A percentile compares a stretch with the other conserved stretches of the same genome.
Conservation (phyloP, 1,140 invertebrate species). For the Caerostris extrusa region DNA sequence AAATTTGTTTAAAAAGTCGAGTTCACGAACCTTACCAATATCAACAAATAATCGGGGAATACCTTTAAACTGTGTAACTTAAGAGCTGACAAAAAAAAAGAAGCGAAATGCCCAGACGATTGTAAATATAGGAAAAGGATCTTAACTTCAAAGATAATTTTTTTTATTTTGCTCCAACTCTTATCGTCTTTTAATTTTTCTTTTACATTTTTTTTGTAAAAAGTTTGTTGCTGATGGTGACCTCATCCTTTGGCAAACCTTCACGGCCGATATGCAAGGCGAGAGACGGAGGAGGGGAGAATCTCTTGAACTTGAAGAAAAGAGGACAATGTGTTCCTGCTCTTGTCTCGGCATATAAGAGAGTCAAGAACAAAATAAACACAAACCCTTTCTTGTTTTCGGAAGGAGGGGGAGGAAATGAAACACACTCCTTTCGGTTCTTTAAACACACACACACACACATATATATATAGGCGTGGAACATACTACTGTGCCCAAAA, state of each 20-base stretch:
- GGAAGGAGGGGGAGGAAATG: not conserved
- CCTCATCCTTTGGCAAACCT: not conserved
- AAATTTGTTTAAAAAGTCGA: too few relatives aligned
- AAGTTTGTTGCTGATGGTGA: not conserved
- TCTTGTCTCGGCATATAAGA: not conserved
- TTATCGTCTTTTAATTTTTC: not conserved
- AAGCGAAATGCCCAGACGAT: not conserved
- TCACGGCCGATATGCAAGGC: not conserved
- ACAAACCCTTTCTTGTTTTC: not conserved
- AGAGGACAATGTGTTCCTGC: not conserved
- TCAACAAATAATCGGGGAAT: slow-evolving; percentile 17
- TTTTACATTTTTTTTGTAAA: not conserved
- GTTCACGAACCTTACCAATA: not conserved
- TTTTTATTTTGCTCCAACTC: not conserved
- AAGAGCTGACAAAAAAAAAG: not conserved
- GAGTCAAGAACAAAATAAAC: slow-evolving; percentile 11
- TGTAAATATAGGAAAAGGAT: slow-evolving; percentile 14
- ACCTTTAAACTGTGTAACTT: not conserved
- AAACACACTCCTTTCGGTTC: not conserved
- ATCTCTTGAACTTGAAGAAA: not conserved
- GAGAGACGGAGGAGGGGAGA: not conserved
- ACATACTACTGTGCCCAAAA: too few relatives aligned
- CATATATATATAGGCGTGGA: too few relatives aligned
- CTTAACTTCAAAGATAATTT: not conserved
- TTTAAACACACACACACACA: not conserved